phyloP scores from a whole-genome alignment of 1,140 invertebrate species.

The Brachionus plicatilis region DNA sequence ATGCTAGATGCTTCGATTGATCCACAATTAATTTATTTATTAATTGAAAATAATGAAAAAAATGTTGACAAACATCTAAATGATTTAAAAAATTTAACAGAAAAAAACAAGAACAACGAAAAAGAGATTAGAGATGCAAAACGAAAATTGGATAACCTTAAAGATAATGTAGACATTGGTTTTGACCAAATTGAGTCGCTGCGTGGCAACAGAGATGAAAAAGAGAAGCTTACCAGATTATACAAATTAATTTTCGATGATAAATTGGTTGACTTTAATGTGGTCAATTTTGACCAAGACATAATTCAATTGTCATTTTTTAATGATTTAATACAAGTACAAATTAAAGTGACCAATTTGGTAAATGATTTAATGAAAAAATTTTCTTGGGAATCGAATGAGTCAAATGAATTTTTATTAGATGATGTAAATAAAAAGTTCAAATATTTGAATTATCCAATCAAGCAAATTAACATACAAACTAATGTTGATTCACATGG shows the following conservation, averaged over 20 bases:
- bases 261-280: background rate
- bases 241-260: constrained; percentile 10
- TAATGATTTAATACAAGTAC: background rate
- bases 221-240: constrained; percentile 5
- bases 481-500: constrained; percentile 15
- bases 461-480: background rate
- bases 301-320: background rate
- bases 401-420: background rate
- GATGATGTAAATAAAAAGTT: background rate
- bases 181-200: constrained; percentile 19
- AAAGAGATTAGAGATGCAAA: constrained; percentile 15
- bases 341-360: constrained; percentile 39
- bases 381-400: background rate
- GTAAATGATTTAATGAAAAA: background rate
- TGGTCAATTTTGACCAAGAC: constrained; percentile 20
- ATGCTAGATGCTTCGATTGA: background rate
- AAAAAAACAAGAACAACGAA: constrained; percentile 18
- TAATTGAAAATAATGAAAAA: background rate
- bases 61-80: background rate
- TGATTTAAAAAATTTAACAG: background rate
- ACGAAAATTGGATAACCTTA: background rate
- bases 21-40: background rate
- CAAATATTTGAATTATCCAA: constrained; percentile 32
- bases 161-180: background rate
- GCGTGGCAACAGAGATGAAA: background rate